Base-by-base conservation (phyloP, 2,797 vertebrate genomes). In the Mus minutoides region DNA sequence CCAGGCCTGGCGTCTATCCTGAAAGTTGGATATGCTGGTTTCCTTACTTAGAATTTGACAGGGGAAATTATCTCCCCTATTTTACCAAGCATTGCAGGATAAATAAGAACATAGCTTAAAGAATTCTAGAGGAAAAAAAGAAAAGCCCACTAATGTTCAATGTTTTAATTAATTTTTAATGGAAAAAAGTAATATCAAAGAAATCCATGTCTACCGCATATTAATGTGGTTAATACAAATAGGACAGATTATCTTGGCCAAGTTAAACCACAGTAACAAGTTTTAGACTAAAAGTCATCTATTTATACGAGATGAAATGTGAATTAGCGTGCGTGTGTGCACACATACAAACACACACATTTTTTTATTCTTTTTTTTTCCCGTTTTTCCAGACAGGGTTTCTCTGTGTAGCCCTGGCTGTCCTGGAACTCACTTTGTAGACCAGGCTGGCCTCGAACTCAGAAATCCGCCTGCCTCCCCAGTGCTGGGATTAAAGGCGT, bases 161-260 rank as follows among this genome's bases (percentile, higher is more conserved):
- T n/a, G 71, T 54, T 95, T 67, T 83, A 78, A 93, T 92, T 88
- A 91, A 89, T 85, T 88, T 96, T 94, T 82, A 95, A 88, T 86
- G 49, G 29, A 62, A 92, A 95, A 90, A 86, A 86, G 31, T 73
- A 37, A 86, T 49, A 94, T 29, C 83, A 93, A 89, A 93, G 77
- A 95, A 96, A 87, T 67, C 54, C 37, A 69, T 31, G 22, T 88
- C 94, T 62, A 73, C 31, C 60, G 24, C 60, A 90, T 88, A 56
- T 79, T 71, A 80, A 94, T 69, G 12, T 56, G 34, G 8, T 54
- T 88, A 93, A 86, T 46, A 92, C 24, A 95, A 88, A 96, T 0
- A 91, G 26, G 16, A 76, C 17, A 89, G 40, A 94, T 86, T 78
- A 83, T 90, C 75, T 90, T 58, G 85, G 80, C 43, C 75, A 87